Percentiles rank a stretch among this genome's conserved stretches.
phyloP scores from a whole-genome alignment of 2,888 invertebrate species.

The Eucera pruinosa region DNA sequence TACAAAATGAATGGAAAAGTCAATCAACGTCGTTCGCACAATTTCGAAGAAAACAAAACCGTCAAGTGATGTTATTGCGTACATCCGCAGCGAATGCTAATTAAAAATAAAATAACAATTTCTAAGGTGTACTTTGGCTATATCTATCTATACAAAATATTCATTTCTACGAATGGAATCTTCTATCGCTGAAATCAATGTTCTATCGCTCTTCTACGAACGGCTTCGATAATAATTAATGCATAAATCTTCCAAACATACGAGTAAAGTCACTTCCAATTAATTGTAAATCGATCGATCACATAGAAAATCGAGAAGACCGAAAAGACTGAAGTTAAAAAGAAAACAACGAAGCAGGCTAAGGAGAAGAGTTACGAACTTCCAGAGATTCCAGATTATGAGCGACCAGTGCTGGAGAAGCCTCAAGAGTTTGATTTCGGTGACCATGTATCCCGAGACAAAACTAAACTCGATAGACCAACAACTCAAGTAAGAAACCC shows the following conservation, averaged over 20 bases:
- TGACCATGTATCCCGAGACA: slow-evolving; percentile 78
- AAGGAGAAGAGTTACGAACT: slow-evolving; percentile 81
- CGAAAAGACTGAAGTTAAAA: slow-evolving; percentile 79
- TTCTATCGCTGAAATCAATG: slow-evolving; percentile 20
- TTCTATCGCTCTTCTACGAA: slow-evolving; percentile 31
- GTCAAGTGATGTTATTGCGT: too few relatives aligned
- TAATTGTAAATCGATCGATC: not conserved
- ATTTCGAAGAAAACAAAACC: too few relatives aligned
- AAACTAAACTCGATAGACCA: slow-evolving; percentile 82
- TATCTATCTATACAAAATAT: not conserved
- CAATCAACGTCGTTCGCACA: too few relatives aligned
- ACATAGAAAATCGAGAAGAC: slow-evolving; percentile 80
- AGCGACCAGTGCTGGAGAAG: slow-evolving; percentile 83
- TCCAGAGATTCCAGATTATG: slow-evolving; percentile 87
- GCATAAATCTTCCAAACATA: not conserved
- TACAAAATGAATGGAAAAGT: too few relatives aligned
- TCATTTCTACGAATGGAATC: not conserved
- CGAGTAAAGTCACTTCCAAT: too few relatives aligned
- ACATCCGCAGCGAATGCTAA: too few relatives aligned
- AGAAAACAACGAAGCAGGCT: slow-evolving; percentile 75
- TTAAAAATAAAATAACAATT: slow-evolving; percentile 1
- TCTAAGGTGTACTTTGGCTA: not conserved
- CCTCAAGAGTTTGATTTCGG: slow-evolving; percentile 81
- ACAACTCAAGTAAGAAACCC: slow-evolving; percentile 73
- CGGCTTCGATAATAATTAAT: slow-evolving; percentile 30